Evolutionary conservation across 1,140 invertebrate species (phyloP), one percentile per base, ranked within the genome.

Genomic region (Rhagoletis pomonella): DNA sequence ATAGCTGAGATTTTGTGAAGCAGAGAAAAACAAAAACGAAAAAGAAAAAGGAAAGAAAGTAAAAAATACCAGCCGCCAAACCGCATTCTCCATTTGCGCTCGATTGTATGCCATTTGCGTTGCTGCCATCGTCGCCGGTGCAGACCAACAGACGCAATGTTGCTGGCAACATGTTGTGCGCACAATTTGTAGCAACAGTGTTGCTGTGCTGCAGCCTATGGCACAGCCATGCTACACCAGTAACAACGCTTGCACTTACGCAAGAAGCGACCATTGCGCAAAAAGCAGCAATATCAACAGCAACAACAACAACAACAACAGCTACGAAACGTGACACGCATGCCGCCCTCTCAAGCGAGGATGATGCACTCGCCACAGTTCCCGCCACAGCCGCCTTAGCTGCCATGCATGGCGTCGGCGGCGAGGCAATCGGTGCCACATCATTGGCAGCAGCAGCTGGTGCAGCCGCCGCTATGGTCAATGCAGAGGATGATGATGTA

Each of bases 341-440:
- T 4, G 6, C 17, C 7, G n/a, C 47, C 5, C 50, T 17, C 10
- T 17, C 29, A 39, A 73, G 4, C 47, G n/a, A 58, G 17, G 47
- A 55, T 50, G 47, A 29, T 4, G 65, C 58, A 10, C 5, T 50
- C 69, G 19, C 64, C 69, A 67, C 55, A 17, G 86, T 89, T 64
- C n/a, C 44, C 14, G 44, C 42, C 84, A 39, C 87, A 87, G 67
- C 60, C 50, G 86, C 65, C 58, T 86, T 65, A 62, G 88, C 87
- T 60, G 73, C 86, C 58, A 84, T 58, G 67, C 90, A 50, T 39
- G 87, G 55, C 29, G 87, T 77, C 60, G 87, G 55, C 29, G 87
- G 86, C 60, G 87, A 88, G 86, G 89, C 88, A 87, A 89, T 88
- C 65, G 89, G 89, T 87, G 89, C 89, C 84, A 90, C 89, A 87